These are phyloP conservation scores for Hyperoplus lanceolatus DNA, from an alignment of 2,797 vertebrate species.

Conservation along the genomic window DNA sequence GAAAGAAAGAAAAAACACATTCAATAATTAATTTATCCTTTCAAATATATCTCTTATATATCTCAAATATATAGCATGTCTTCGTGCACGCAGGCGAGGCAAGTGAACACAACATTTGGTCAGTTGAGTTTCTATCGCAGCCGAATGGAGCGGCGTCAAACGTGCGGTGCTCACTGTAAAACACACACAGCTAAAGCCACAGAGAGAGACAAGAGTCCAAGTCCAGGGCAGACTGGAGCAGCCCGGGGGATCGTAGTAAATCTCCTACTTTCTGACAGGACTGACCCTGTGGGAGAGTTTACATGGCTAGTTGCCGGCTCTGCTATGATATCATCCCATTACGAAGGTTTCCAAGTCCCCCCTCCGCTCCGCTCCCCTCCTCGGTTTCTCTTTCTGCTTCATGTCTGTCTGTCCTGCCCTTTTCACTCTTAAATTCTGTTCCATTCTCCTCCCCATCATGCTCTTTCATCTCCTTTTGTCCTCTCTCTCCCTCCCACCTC, in stretches of 20 bases:
- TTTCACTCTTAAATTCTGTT: slow-evolving; percentile 63
- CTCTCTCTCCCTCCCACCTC: slow-evolving; percentile 40
- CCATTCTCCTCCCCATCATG: slow-evolving; percentile 24
- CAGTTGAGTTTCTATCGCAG: slow-evolving; percentile 40
- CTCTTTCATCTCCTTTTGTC: slow-evolving; percentile 73
- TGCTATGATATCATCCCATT: slow-evolving; percentile 72
- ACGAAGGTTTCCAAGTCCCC: slow-evolving; percentile 64
- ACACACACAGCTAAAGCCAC: slow-evolving; percentile 28
- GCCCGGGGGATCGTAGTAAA: slow-evolving; percentile 68
- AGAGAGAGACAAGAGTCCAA: slow-evolving; percentile 26
- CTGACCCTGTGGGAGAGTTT: slow-evolving; percentile 76
- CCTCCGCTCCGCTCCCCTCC: slow-evolving; percentile 17
- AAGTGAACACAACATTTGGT: slow-evolving; percentile 28
- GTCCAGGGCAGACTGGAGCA: slow-evolving; percentile 24
- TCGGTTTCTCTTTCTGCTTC: slow-evolving; percentile 69
- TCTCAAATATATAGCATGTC: too few relatives aligned
- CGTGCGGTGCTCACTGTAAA: slow-evolving; percentile 46
- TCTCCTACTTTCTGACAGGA: slow-evolving; percentile 60
- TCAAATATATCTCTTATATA: neutral
- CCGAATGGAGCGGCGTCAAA: slow-evolving; percentile 23
- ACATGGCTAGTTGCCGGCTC: slow-evolving; percentile 61
- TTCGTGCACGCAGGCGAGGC: neutral
- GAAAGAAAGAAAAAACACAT: neutral
- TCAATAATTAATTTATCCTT: neutral
- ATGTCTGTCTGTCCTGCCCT: slow-evolving; percentile 55